Evolutionary conservation across 2,113 vertebrate genomes (phyloP).

Genomic region (Rhinopomastus cyanomelas): DNA sequence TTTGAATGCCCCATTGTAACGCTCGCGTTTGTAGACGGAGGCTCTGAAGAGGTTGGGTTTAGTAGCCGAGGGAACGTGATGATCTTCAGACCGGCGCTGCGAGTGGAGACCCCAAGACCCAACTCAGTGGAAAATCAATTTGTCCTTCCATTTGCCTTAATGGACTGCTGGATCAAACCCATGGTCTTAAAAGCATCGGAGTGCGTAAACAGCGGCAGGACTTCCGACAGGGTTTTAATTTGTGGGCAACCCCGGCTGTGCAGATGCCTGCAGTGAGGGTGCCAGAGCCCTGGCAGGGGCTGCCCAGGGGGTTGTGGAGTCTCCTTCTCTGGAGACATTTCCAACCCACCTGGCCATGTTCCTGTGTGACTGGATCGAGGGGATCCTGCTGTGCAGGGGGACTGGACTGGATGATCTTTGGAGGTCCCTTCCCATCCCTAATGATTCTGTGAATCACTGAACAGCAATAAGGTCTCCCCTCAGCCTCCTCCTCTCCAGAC

Average conservation of each 20-base stretch:
- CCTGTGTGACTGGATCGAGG: too few species aligned
- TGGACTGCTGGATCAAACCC: conserved; percentile 55
- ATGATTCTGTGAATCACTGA: too few species aligned
- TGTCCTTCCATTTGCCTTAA: conserved; percentile 44
- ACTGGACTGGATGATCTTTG: too few species aligned
- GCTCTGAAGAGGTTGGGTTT: conserved; percentile 2
- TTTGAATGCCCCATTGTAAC: conserved; percentile 26
- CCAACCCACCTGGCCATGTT: too few species aligned
- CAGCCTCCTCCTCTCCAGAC: too few species aligned
- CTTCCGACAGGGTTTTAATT: conserved; percentile 47
- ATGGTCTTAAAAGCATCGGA: conserved; percentile 53
- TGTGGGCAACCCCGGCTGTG: background rate
- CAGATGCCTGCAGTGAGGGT: background rate
- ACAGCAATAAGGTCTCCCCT: too few species aligned
- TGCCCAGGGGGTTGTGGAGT: too few species aligned
- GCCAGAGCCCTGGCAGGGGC: too few species aligned
- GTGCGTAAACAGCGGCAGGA: conserved; percentile 8
- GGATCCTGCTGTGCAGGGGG: too few species aligned
- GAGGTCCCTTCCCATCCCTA: too few species aligned
- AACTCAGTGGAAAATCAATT: conserved; percentile 60
- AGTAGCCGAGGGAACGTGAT: background rate
- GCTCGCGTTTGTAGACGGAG: conserved; percentile 13
- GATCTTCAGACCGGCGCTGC: conserved; percentile 6
- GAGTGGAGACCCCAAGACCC: background rate
- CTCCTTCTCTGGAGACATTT: too few species aligned